These are phyloP conservation scores for Hassar affinis DNA, from an alignment of 2,113 vertebrate species.

Conservation along the genomic window DNA sequence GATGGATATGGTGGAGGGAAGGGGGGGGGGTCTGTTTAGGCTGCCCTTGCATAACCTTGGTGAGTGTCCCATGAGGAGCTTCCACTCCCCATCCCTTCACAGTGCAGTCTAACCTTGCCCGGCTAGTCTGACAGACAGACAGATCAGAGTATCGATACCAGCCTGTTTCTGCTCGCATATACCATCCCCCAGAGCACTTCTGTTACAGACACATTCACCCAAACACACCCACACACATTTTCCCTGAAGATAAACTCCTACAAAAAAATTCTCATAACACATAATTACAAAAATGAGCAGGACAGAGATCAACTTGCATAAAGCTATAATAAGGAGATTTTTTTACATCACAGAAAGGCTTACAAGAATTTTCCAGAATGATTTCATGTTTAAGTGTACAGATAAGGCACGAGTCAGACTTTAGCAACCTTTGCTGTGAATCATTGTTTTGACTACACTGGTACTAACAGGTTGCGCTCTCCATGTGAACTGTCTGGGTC, in stretches of 20 bases:
- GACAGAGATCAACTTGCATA: background rate
- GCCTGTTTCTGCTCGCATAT: slow-evolving; percentile 30
- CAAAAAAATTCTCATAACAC: slow-evolving; percentile 1
- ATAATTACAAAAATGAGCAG: slow-evolving; percentile 39
- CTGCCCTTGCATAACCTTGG: slow-evolving; percentile 56
- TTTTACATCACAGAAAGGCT: no score
- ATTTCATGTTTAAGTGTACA: slow-evolving; percentile 1
- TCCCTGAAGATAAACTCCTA: slow-evolving; percentile 2
- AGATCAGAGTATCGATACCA: slow-evolving; percentile 51
- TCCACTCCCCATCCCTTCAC: slow-evolving; percentile 25
- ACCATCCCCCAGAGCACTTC: slow-evolving; percentile 39
- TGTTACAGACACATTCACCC: background rate
- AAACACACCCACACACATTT: background rate
- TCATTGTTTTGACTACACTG: slow-evolving; percentile 48
- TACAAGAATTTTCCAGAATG: background rate
- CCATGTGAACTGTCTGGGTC: slow-evolving; percentile 18
- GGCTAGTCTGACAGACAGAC: slow-evolving; percentile 42
- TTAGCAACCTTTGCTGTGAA: slow-evolving; percentile 29
- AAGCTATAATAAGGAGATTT: no score
- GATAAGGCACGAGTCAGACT: slow-evolving; percentile 40
- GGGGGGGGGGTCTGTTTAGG: slow-evolving; percentile 28
- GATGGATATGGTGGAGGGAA: background rate
- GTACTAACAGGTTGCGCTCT: background rate
- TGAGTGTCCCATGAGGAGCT: slow-evolving; percentile 48
- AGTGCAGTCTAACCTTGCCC: slow-evolving; percentile 39